Conservation (phyloP, 2,113 vertebrate species). For the Crotalus viridis region DNA sequence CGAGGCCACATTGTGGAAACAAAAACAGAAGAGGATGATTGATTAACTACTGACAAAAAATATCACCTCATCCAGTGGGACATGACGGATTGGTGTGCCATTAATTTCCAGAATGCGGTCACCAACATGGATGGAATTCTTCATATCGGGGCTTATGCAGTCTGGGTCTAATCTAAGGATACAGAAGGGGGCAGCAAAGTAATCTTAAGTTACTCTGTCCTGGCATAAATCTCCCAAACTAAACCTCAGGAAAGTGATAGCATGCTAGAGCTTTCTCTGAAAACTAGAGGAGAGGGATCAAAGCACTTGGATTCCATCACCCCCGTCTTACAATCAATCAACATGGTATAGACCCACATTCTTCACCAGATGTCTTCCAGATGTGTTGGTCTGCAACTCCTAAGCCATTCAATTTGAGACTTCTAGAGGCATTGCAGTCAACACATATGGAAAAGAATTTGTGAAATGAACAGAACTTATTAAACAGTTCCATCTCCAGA, state of each 20-base stretch:
- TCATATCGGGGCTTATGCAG: conserved; percentile 95
- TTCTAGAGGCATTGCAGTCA: neutral
- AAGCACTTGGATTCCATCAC: neutral
- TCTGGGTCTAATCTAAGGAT: conserved; percentile 80
- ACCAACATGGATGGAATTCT: conserved; percentile 93
- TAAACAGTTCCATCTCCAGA: neutral
- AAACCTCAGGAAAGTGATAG: neutral
- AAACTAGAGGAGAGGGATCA: neutral
- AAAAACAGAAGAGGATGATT: rapidly evolving
- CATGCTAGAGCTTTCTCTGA: neutral
- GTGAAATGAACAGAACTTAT: neutral
- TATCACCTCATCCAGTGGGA: conserved; percentile 90
- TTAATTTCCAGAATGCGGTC: conserved; percentile 97
- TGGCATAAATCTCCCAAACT: neutral
- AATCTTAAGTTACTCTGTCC: neutral
- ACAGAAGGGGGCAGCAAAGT: neutral
- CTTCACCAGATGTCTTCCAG: neutral
- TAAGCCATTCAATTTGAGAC: neutral
- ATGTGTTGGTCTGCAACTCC: neutral
- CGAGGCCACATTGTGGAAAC: neutral
- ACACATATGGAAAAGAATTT: neutral
- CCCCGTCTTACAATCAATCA: neutral
- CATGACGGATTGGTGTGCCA: conserved; percentile 89
- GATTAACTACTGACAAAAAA: neutral
- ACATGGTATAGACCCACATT: neutral